Base-by-base conservation (phyloP, 2,113 vertebrate species). In the Trachemys scripta region DNA sequence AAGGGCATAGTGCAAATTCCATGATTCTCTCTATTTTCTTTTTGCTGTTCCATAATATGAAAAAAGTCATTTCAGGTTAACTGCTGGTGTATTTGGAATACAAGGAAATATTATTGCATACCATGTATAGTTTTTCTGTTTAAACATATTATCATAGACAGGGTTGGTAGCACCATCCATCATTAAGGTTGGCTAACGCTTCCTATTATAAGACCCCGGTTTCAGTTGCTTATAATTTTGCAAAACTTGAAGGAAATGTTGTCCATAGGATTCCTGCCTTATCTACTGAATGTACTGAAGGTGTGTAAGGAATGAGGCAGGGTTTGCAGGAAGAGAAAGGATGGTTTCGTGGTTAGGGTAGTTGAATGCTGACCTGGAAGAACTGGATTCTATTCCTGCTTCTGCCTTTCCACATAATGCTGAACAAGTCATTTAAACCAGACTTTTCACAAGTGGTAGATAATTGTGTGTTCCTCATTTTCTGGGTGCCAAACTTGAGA, bases 11-110 rank as follows among this genome's bases (percentile, higher is more conserved):
- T 90, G 94, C 51, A 87, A 95, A 59, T 72, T 92, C 2, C 72
- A n/a, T 92, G 35, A 12, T 91, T 96, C 50, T 8, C 17, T 91
- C 20, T 35, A 7, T 83, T 31, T 81, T 90, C 65, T 72, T 79
- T 59, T 90, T 92, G 27, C 57, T 90, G 17, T 90, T 88, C 35
- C 35, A 47, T 88, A 88, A 92, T 45, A 86, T 80, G 42, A 92
- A 56, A 92, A 92, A 95, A 81, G 87, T 96, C 49, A 88, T 65
- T 91, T 95, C 89, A 85, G 85, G 75, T 95, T 94, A 96, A 90
- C 81, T 57, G 53, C 79, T 84, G 47, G 84, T 92, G 85, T 82
- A 85, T 94, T 97, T 91, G 69, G 53, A 93, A 80, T 88, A 92
- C 80, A 95, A 91, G 83, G 94, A 97, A 96, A 90, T 83, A 13